These are phyloP conservation scores for Drosophila quadrilineata DNA, from an alignment of 1,140 invertebrate genomes.

Conservation along the genomic window DNA sequence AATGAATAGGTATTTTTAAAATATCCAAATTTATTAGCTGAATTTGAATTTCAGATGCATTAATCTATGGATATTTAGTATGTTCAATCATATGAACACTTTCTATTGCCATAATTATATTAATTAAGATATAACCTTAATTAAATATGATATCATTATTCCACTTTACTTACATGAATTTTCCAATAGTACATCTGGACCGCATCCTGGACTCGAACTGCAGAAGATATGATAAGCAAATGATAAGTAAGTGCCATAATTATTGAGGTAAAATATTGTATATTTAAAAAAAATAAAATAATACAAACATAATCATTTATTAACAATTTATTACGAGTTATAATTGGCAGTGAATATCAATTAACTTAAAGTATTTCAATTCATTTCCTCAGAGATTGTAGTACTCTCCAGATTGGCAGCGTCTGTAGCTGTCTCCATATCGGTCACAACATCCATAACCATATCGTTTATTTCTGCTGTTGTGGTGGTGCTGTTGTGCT, in stretches of 20 bases:
- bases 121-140: too few relatives aligned
- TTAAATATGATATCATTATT: not conserved
- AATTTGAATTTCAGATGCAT: too few relatives aligned
- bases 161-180: conserved; percentile 65
- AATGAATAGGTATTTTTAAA: too few relatives aligned
- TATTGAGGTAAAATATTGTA: not conserved
- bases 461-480: not conserved
- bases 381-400: conserved; percentile 10
- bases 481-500: not conserved
- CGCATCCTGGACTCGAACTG: conserved; percentile 83
- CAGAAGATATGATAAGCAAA: conserved; percentile 68
- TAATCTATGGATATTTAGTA: too few relatives aligned
- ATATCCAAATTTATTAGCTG: too few relatives aligned
- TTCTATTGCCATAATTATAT: too few relatives aligned
- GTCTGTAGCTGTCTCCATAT: not conserved
- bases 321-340: too few relatives aligned
- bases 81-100: too few relatives aligned
- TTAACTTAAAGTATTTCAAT: conserved; percentile 15
- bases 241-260: too few relatives aligned
- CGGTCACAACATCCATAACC: not conserved
- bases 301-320: too few relatives aligned
- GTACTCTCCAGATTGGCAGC: not conserved
- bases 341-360: conserved; percentile 18
- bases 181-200: conserved; percentile 83
- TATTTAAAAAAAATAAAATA: not conserved